phyloP scores from a whole-genome alignment of 1,140 invertebrate genomes.

The Aphelenchoides fujianensis region DNA sequence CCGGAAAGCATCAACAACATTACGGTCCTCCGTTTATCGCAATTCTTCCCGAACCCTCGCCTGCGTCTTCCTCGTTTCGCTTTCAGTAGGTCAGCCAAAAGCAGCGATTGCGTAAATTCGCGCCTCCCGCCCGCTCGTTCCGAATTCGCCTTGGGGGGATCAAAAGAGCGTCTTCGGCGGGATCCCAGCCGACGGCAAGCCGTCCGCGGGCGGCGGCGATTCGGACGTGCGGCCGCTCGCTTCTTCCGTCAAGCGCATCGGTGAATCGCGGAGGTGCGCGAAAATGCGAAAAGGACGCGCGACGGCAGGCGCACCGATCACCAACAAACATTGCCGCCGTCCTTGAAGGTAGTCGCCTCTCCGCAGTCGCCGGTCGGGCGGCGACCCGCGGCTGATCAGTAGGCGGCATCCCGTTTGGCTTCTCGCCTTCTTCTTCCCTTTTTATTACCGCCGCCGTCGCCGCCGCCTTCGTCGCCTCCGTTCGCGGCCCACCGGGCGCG shows the following conservation, averaged over 20 bases:
- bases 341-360: constrained; percentile 2
- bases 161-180: too few species aligned
- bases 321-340: neutral
- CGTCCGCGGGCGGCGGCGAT: neutral
- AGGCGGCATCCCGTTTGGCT: neutral
- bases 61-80: neutral
- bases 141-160: neutral
- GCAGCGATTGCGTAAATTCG: too few species aligned
- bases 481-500: neutral
- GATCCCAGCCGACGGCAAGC: too few species aligned
- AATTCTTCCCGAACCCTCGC: neutral
- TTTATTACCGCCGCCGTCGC: constrained; percentile 5
- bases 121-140: too few species aligned
- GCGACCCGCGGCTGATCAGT: neutral
- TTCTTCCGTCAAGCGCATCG: neutral
- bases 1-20: too few species aligned
- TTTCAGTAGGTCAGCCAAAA: neutral
- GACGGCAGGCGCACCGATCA: neutral
- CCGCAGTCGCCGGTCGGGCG: too few species aligned
- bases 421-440: neutral
- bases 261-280: neutral
- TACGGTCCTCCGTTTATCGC: too few species aligned
- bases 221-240: neutral
- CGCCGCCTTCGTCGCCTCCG: neutral
- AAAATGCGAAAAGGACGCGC: neutral